phyloP scores from a whole-genome alignment of 1,140 invertebrate species.

The Brachystomella parvula region DNA sequence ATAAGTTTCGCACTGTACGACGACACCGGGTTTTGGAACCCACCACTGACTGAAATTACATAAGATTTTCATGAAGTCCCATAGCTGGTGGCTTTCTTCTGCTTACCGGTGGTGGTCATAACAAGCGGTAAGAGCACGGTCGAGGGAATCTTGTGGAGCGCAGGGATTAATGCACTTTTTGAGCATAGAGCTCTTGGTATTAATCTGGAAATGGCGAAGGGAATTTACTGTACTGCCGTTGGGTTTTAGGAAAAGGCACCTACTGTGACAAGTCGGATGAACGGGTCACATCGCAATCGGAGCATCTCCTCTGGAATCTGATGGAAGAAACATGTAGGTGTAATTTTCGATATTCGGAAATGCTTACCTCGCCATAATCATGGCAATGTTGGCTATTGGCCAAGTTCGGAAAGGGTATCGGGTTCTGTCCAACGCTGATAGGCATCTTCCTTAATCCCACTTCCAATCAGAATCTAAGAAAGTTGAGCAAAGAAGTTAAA shows the following conservation, averaged over 20 bases:
- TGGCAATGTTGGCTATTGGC: conserved; percentile 24
- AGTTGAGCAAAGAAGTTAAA: neutral
- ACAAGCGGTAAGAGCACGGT: conserved; percentile 31
- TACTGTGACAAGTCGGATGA: conserved; percentile 27
- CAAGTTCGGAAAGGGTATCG: conserved; percentile 29
- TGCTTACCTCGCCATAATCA: neutral
- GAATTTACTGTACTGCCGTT: neutral
- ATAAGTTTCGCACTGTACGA: conserved; percentile 36
- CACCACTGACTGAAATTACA: neutral
- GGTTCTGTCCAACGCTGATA: conserved; percentile 27
- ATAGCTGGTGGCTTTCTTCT: too few relatives aligned
- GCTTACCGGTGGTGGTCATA: conserved; percentile 36
- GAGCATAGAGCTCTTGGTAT: conserved; percentile 27
- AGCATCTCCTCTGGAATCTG: conserved; percentile 28
- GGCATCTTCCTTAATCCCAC: conserved; percentile 20
- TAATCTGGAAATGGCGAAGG: conserved; percentile 1
- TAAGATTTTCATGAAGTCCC: neutral
- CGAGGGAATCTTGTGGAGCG: conserved; percentile 26
- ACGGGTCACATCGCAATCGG: conserved; percentile 35
- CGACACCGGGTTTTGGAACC: conserved; percentile 16
- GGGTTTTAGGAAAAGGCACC: too few relatives aligned
- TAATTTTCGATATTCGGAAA: neutral
- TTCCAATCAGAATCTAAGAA: neutral
- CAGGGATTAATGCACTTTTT: conserved; percentile 34
- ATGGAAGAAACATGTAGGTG: neutral